Evolutionary conservation across 2,888 invertebrate species (phyloP), one percentile per base, ranked within the genome.

Genomic region (Melanchra persicariae): DNA sequence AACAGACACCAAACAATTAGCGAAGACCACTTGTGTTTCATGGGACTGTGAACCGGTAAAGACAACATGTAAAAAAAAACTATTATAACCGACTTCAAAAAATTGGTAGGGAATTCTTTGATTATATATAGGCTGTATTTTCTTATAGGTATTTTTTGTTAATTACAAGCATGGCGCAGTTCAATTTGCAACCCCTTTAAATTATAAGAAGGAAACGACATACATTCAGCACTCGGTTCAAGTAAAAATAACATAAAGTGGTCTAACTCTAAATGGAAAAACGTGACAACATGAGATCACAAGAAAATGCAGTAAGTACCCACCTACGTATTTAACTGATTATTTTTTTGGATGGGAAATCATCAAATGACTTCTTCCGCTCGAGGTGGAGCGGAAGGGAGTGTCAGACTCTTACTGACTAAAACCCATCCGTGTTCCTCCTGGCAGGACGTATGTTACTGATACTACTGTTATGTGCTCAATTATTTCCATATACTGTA

Each of bases 401-500:
- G n/a, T n/a, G n/a, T n/a, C n/a, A n/a, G n/a, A n/a, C n/a, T n/a
- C n/a, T n/a, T n/a, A n/a, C n/a, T n/a, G n/a, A n/a, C n/a, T n/a
- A n/a, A n/a, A n/a, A n/a, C n/a, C n/a, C n/a, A n/a, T n/a, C n/a
- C n/a, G n/a, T n/a, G n/a, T n/a, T n/a, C n/a, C n/a, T n/a, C n/a
- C n/a, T n/a, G n/a, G n/a, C n/a, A n/a, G n/a, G n/a, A n/a, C n/a
- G n/a, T n/a, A n/a, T n/a, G n/a, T n/a, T n/a, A n/a, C n/a, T 37
- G 45, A 30, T 30, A 34, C 10, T 12, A n/a, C 34, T 51, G 24
- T 37, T 24, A 15, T 45, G 17, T 55, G n/a, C 40, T 40, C 54
- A 49, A 63, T 73, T 57, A 40, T 51, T 63, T 63, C 64, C 34
- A 51, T 74, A n/a, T n/a, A 43, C 17, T 57, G 10, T n/a, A n/a